Percentiles rank a stretch among this genome's conserved stretches.
phyloP scores from a whole-genome alignment of 2,888 invertebrate species.

The Aradus depressus region DNA sequence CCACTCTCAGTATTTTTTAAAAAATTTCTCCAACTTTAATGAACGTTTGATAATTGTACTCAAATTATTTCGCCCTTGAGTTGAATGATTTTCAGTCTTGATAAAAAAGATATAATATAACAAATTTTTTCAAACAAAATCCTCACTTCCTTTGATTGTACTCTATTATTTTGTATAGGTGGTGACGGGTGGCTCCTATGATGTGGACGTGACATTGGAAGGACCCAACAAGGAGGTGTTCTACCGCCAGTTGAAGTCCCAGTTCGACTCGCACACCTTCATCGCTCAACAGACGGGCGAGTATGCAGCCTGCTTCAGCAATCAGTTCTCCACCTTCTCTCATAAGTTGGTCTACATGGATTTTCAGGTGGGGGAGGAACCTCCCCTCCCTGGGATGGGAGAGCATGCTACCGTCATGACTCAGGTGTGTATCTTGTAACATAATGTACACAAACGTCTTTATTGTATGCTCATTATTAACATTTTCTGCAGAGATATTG shows the following conservation, averaged over 20 bases:
- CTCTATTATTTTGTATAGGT: slow-evolving; percentile 62
- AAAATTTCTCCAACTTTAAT: too few relatives aligned
- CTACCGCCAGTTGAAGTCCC: slow-evolving; percentile 85
- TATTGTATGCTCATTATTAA: too few relatives aligned
- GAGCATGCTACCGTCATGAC: slow-evolving; percentile 89
- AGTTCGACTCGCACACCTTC: slow-evolving; percentile 89
- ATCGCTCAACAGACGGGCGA: slow-evolving; percentile 59
- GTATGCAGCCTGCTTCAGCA: slow-evolving; percentile 89
- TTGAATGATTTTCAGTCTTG: too few relatives aligned
- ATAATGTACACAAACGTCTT: too few relatives aligned
- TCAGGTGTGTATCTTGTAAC: slow-evolving; percentile 48
- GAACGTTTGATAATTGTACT: too few relatives aligned
- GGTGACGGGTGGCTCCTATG: slow-evolving; percentile 96
- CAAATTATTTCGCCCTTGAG: too few relatives aligned
- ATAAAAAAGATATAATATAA: too few relatives aligned
- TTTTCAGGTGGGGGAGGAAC: slow-evolving; percentile 88
- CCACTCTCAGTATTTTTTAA: too few relatives aligned
- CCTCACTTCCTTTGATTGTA: too few relatives aligned
- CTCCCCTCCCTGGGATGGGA: slow-evolving; percentile 68
- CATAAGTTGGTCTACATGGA: slow-evolving; percentile 98
- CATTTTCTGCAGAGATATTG: too few relatives aligned
- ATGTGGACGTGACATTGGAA: slow-evolving; percentile 86
- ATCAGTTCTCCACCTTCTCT: slow-evolving; percentile 97
- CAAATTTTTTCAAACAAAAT: too few relatives aligned
- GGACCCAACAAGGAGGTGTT: slow-evolving; percentile 78